Evolutionary conservation across 2,797 vertebrate genomes (phyloP).

Genomic region (Oceanodroma leucorhoa): DNA sequence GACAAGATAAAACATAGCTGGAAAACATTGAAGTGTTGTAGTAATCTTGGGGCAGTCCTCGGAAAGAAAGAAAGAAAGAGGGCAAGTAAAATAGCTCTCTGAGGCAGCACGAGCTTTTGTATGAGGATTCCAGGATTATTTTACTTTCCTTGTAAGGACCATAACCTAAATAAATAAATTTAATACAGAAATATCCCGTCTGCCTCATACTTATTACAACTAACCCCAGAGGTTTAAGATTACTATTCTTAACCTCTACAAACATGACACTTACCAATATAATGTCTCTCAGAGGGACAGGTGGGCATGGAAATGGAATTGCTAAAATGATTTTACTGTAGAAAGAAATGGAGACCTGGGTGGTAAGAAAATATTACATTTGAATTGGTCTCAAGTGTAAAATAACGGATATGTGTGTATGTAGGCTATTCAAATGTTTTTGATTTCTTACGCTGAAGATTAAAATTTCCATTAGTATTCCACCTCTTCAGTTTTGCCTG

Average conservation of each 20-base stretch:
- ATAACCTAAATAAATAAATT: not conserved
- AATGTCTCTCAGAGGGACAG: not conserved
- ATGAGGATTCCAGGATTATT: not conserved
- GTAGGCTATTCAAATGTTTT: conserved; percentile 50
- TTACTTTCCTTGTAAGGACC: not conserved
- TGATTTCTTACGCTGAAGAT: conserved; percentile 56
- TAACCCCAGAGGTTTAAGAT: not conserved
- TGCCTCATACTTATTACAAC: not conserved
- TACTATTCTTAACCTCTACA: not conserved
- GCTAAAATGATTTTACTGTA: not conserved
- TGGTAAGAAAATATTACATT: conserved; percentile 30
- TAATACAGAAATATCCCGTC: not conserved
- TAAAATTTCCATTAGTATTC: conserved; percentile 68
- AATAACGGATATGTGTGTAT: conserved; percentile 47
- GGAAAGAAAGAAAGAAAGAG: not conserved
- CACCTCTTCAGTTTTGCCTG: conserved; percentile 64
- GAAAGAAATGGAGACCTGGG: not conserved
- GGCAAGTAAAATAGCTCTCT: not conserved
- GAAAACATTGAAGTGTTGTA: not conserved
- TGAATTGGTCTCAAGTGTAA: conserved; percentile 50
- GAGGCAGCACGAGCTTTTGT: not conserved
- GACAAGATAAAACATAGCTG: not conserved
- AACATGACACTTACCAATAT: not conserved
- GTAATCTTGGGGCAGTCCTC: not conserved
- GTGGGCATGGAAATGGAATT: not conserved